Evolutionary conservation across 2,797 vertebrate genomes (phyloP), one percentile per base, ranked within the genome.

Genomic region (Acomys russatus): DNA sequence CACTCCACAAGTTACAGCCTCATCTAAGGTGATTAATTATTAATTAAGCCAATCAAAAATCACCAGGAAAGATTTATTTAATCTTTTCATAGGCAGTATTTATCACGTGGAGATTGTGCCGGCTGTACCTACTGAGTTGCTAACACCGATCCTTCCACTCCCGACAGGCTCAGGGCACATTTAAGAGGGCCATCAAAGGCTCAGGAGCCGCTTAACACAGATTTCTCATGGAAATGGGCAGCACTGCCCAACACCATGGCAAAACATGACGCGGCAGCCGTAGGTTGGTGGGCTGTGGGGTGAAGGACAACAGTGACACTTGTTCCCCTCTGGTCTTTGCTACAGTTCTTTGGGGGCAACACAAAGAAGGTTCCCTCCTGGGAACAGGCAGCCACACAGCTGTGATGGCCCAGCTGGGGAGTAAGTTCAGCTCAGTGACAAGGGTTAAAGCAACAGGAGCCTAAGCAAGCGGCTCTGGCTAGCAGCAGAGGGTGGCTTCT

Each of bases 31-130:
- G 98, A 99, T 99, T 99, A 98, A 99, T 99, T 99, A 99, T 98
- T 98, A 99, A 99, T 99, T 99, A 98, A 99, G 98, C 98, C 98
- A 99, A 99, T 99, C 99, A 99, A 98, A 99, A 98, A 98, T 98
- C 98, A 98, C 98, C 98, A 98, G 97, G 97, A 97, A 98, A 98
- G 98, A 98, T 98, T 99, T 98, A 96, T 97, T 98, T 98, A 98
- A 98, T 98, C 98, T 97, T 96, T 97, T 96, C 94, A 94, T 84
- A 92, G 98, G 96, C 97, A 96, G 98, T 95, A 97, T 98, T 98
- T 98, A 98, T 97, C 96, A 97, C 98, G 97, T 44, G 91, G 98
- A 98, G 98, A 98, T 98, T 98, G 98, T 78, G 88, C 95, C 59
- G 78, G 97, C 97, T 96, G 93, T 91, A 92, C 94, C 85, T 88